phyloP scores from a whole-genome alignment of 1,140 invertebrate genomes.

The Ericerus pela region DNA sequence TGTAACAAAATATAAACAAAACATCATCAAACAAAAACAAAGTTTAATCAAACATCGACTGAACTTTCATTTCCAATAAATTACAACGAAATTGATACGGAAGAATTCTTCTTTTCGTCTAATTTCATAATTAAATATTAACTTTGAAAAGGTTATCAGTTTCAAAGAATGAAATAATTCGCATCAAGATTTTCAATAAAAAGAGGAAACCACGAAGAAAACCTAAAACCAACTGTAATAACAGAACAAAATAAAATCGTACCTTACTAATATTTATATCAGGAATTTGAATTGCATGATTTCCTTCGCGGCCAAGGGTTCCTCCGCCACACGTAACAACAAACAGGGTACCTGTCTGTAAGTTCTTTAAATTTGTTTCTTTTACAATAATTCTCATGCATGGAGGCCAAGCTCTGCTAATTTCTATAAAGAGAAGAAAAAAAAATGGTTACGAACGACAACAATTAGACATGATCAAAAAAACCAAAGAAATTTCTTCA shows the following conservation, averaged over 20 bases:
- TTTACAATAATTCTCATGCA: conserved; percentile 75
- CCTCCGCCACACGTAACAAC: conserved; percentile 77
- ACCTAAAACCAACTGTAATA: background rate
- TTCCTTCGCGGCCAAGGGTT: conserved; percentile 64
- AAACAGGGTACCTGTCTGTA: conserved; percentile 62
- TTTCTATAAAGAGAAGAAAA: conserved; percentile 37
- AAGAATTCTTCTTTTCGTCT: too few species aligned
- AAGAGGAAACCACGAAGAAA: background rate
- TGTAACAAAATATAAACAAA: conserved; percentile 33
- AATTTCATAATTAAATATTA: too few species aligned
- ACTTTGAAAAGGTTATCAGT: too few species aligned
- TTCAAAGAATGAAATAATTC: too few species aligned
- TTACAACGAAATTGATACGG: too few species aligned
- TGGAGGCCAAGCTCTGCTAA: conserved; percentile 58
- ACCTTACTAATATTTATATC: conserved; percentile 71
- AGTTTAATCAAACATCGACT: too few species aligned
- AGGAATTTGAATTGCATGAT: conserved; percentile 53
- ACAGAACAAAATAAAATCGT: background rate
- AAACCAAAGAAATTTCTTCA: too few species aligned
- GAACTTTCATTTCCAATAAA: too few species aligned
- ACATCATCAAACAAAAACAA: too few species aligned
- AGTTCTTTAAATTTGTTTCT: conserved; percentile 45
- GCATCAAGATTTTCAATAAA: conserved; percentile 12
- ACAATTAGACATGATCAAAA: too few species aligned
- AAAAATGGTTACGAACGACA: background rate